Evolutionary conservation across 2,113 vertebrate species (phyloP).

Genomic region (Aphelocoma coerulescens): DNA sequence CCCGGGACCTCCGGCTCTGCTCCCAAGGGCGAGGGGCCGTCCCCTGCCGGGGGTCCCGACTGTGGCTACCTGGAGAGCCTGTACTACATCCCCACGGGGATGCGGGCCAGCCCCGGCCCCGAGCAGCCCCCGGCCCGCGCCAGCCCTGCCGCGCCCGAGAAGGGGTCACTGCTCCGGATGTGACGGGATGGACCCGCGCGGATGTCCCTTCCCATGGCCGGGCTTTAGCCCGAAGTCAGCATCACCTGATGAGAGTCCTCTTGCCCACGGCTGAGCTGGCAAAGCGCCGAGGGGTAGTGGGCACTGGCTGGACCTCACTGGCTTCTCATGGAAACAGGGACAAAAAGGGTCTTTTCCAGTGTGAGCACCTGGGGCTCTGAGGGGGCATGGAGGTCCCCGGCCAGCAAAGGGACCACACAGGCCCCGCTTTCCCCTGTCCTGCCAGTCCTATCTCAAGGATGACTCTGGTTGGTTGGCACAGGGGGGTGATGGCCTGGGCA

Average conservation of each 20-base stretch:
- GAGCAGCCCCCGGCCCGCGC: slow-evolving; percentile 9
- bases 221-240: neutral
- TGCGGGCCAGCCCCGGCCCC: slow-evolving; percentile 81
- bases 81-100: slow-evolving; percentile 89
- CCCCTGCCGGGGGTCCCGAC: slow-evolving; percentile 72
- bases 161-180: neutral
- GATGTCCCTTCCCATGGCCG: neutral
- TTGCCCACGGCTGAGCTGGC: neutral
- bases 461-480: rapidly evolving
- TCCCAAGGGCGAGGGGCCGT: slow-evolving; percentile 61
- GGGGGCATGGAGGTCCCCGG: neutral
- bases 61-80: slow-evolving; percentile 83
- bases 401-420: neutral
- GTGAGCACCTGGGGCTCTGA: neutral
- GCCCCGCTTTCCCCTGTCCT: rapidly evolving
- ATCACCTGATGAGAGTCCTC: neutral
- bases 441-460: neutral
- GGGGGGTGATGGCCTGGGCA: neutral
- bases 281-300: rapidly evolving
- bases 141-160: neutral
- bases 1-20: slow-evolving; percentile 67
- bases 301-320: neutral
- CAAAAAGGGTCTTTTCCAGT: neutral
- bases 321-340: neutral
- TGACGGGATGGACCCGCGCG: rapidly evolving